Evolutionary conservation across 2,113 vertebrate species (phyloP).

Genomic region (Zosterops hypoxanthus): DNA sequence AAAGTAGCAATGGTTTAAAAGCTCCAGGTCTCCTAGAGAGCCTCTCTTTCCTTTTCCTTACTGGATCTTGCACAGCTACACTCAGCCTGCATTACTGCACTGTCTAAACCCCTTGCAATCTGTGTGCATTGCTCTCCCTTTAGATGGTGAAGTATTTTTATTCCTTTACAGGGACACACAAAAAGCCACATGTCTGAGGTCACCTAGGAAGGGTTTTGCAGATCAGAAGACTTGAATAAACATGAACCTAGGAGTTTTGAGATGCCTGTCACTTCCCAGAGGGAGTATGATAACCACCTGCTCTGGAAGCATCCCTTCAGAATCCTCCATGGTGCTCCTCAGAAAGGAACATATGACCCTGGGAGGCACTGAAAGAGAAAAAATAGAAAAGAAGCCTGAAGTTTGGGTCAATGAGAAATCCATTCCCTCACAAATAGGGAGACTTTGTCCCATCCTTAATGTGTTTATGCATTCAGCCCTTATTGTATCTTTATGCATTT

Average conservation of each 20-base stretch:
- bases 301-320: not conserved
- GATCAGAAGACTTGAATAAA: not conserved
- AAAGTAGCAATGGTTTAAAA: not conserved
- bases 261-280: not conserved
- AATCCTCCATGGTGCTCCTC: not conserved
- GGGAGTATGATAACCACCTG: not conserved
- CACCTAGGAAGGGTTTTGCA: not conserved
- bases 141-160: not conserved
- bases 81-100: accelerated
- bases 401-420: not conserved
- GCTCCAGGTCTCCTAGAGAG: not conserved
- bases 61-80: not conserved
- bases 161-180: not conserved
- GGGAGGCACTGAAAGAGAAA: not conserved
- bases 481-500: not conserved
- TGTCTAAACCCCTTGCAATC: accelerated
- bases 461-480: not conserved
- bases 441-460: not conserved
- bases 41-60: not conserved
- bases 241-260: not conserved
- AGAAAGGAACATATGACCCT: not conserved
- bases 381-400: not conserved
- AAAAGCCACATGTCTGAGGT: not conserved
- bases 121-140: not conserved
- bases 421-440: not conserved